Conservation (phyloP, 2,113 vertebrate genomes). For the Arizona elegans region DNA sequence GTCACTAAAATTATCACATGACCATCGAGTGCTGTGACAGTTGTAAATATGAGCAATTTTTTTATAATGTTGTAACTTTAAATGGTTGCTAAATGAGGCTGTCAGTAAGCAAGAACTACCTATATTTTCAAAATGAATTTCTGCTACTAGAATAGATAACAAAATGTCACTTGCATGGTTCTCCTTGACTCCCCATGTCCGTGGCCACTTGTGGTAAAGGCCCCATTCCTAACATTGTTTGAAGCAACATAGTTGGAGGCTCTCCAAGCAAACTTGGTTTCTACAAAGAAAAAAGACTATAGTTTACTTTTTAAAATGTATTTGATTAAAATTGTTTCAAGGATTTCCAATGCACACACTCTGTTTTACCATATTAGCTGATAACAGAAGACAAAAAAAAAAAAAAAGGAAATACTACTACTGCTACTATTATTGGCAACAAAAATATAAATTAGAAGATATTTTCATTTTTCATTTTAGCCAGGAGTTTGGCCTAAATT, state of each 20-base stretch:
- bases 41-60: background rate
- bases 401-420: background rate
- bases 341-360: background rate
- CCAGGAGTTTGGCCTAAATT: fast-evolving
- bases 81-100: background rate
- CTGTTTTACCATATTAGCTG: background rate
- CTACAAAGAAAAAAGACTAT: slow-evolving; percentile 64
- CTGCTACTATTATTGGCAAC: background rate
- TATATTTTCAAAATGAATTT: slow-evolving; percentile 5
- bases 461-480: background rate
- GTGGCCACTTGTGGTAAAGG: slow-evolving; percentile 70
- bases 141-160: slow-evolving; percentile 12
- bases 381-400: background rate
- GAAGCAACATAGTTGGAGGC: slow-evolving; percentile 84
- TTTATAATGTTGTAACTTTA: background rate
- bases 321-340: background rate
- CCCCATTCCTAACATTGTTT: slow-evolving; percentile 81
- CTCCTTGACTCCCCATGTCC: slow-evolving; percentile 81
- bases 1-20: background rate
- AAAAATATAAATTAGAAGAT: background rate
- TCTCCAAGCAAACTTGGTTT: slow-evolving; percentile 90
- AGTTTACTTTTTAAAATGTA: background rate
- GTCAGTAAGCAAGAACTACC: background rate
- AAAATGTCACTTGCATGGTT: slow-evolving; percentile 77
- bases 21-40: background rate